Evolutionary conservation across 1,140 invertebrate genomes (phyloP).

Genomic region (Adelges cooleyi): DNA sequence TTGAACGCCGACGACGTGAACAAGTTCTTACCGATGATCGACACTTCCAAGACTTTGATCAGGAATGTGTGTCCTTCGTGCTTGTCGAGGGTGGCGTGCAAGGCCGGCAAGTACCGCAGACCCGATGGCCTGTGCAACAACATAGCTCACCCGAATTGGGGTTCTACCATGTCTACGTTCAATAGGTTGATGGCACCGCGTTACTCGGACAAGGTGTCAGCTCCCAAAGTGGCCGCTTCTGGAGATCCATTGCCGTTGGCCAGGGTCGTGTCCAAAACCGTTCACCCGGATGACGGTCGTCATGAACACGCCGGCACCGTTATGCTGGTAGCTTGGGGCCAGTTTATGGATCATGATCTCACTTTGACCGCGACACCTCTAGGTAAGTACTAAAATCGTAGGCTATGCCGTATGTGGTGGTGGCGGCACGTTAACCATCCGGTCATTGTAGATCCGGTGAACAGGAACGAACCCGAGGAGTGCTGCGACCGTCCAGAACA

Average conservation of each 20-base stretch:
- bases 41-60: conserved; percentile 79
- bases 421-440: too few relatives aligned
- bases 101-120: conserved; percentile 77
- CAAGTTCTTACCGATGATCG: conserved; percentile 73
- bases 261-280: conserved; percentile 71
- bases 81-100: conserved; percentile 73
- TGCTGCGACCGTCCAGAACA: conserved; percentile 67
- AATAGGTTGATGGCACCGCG: conserved; percentile 65
- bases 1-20: conserved; percentile 74
- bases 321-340: conserved; percentile 86
- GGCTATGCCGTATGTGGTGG: too few relatives aligned
- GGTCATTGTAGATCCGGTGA: conserved; percentile 69
- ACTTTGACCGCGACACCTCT: conserved; percentile 75
- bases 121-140: conserved; percentile 90
- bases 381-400: conserved; percentile 49
- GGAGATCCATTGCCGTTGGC: conserved; percentile 65
- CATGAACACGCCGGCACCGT: conserved; percentile 89
- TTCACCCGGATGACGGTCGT: conserved; percentile 82
- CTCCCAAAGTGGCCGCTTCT: conserved; percentile 61
- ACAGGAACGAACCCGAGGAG: conserved; percentile 76
- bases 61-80: conserved; percentile 77
- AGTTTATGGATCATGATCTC: conserved; percentile 90
- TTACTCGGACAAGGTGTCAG: conserved; percentile 68
- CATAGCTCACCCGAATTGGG: conserved; percentile 80
- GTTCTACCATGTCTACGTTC: conserved; percentile 70